Conservation (phyloP, 1,140 invertebrate genomes). For the Diachasmimorpha longicaudata region DNA sequence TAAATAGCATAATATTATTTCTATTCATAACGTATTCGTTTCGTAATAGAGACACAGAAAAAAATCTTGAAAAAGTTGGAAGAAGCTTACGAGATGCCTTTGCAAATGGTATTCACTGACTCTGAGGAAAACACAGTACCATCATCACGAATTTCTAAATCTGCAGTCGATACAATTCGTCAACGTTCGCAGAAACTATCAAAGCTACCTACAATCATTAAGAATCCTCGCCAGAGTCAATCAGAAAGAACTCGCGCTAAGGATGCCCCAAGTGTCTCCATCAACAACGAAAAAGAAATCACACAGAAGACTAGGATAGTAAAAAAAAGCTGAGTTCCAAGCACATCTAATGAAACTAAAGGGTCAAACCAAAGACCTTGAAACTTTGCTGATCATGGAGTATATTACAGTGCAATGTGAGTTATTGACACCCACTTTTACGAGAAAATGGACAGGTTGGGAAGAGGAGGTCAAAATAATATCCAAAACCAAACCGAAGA, state of each 20-base stretch:
- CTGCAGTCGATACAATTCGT: too few species aligned
- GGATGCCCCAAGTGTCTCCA: too few species aligned
- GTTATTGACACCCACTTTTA: not conserved
- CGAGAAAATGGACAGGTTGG: not conserved
- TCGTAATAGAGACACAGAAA: not conserved
- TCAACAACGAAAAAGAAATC: too few species aligned
- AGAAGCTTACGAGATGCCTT: not conserved
- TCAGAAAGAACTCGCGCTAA: too few species aligned
- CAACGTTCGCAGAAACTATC: too few species aligned
- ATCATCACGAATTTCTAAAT: too few species aligned
- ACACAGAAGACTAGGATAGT: too few species aligned
- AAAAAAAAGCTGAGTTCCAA: not conserved
- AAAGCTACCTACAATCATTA: too few species aligned
- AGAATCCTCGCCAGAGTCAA: too few species aligned
- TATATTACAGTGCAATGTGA: not conserved
- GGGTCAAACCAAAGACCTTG: not conserved
- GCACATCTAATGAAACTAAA: not conserved
- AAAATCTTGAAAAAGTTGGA: not conserved
- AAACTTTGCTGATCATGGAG: not conserved
- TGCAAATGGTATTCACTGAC: not conserved
- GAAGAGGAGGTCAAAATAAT: not conserved
- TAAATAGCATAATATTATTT: too few species aligned
- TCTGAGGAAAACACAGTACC: too few species aligned
- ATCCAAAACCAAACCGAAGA: not conserved
- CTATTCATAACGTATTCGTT: too few species aligned